Percentiles rank a stretch among this genome's conserved stretches.
phyloP scores from a whole-genome alignment of 2,113 vertebrate species.

The Oriolus oriolus region DNA sequence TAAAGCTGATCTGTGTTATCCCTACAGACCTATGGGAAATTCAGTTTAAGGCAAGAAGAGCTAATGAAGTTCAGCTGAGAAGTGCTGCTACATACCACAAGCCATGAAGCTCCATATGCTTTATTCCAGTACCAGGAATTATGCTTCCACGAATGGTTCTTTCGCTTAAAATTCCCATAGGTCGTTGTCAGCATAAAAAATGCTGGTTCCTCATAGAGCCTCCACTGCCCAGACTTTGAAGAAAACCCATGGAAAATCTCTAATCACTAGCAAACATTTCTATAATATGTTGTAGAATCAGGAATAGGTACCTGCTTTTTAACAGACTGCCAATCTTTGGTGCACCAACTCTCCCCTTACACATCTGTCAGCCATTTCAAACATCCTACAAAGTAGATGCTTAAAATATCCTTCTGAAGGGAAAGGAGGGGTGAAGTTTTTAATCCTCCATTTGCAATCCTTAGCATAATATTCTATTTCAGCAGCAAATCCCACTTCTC shows the following conservation, averaged over 20 bases:
- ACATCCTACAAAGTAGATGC: not conserved
- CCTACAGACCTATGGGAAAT: not conserved
- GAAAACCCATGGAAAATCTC: not conserved
- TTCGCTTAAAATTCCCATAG: not conserved
- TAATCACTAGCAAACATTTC: not conserved
- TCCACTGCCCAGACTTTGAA: not conserved
- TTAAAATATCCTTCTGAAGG: not conserved
- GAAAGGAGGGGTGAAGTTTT: not conserved
- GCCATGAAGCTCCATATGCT: not conserved
- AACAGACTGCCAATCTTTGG: not conserved
- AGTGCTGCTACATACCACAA: not conserved
- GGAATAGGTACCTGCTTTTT: not conserved
- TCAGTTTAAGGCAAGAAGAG: not conserved
- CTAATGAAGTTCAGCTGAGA: not conserved
- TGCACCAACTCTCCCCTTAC: not conserved
- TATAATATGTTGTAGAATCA: not conserved
- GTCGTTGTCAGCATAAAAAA: not conserved
- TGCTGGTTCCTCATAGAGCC: fast-evolving
- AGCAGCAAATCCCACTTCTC: not conserved
- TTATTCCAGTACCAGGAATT: not conserved
- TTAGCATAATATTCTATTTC: not conserved
- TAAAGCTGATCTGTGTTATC: not conserved
- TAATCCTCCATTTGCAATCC: not conserved
- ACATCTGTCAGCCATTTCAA: not conserved
- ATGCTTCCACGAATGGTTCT: not conserved